Evolutionary conservation across 2,797 vertebrate genomes (phyloP), one percentile per base, ranked within the genome.

Genomic region (Phataginus tricuspis): DNA sequence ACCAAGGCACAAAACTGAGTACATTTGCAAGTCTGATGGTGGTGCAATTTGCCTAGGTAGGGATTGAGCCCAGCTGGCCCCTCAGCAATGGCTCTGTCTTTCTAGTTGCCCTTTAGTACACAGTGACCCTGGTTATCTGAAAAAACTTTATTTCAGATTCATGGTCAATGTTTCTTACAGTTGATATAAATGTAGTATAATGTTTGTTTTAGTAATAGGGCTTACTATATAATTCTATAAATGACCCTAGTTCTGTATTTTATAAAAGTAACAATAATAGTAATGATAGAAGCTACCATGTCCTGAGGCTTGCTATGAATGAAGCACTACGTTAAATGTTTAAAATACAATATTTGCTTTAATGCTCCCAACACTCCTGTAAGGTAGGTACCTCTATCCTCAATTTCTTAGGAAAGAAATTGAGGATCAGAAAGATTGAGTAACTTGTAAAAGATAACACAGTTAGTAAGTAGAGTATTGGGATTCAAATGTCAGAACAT

Each of bases 171-270:
- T 31, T 61, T 12, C 42, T 82, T 66, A 39, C 15, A 91, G 49
- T 2, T 71, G 31, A 85, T 77, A 80, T 19, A 94, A 91, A 74
- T 19, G n/a, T 59, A 69, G 31, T 72, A 79, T 29, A 51, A 64
- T 31, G 18, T 42, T 82, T 82, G 34, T 31, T 82, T 92, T 74
- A 83, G 88, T 53, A 89, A 23, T 14, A 88, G 19, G 18, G 78
- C 59, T 93, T 90, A 93, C 86, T 93, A 80, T 80, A 68, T 86
- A 72, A 61, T 91, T 78, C 93, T 91, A 91, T 7, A 77, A 94
- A 80, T 84, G 12, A 91, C 21, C 49, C 89, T 37, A 93, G 49
- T 77, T 61, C 37, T 90, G 0, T 42, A 89, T 80, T 83, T 91
- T 66, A 94, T 57, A 71, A 57, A 80, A 91, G 55, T 72, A 57